phyloP scores from a whole-genome alignment of 2,888 invertebrate species.

The Acrobasis suavella region DNA sequence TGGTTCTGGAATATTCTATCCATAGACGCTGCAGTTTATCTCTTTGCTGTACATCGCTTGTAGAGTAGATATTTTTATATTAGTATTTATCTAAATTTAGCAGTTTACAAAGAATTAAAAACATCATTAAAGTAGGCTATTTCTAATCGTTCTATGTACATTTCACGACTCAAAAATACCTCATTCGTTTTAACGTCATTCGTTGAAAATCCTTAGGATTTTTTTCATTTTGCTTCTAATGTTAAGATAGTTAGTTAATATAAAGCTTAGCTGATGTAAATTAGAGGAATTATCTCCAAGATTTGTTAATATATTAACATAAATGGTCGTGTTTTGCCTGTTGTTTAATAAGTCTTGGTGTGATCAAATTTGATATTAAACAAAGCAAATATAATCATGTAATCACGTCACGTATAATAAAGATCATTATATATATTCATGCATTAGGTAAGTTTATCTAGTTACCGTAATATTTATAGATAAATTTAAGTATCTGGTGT shows the following conservation, averaged over 20 bases:
- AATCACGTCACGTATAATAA: constrained; percentile 4
- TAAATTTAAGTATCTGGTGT: constrained; percentile 1
- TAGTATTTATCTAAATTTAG: constrained; percentile 6
- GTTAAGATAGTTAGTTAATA: neutral
- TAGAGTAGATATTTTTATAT: constrained; percentile 20
- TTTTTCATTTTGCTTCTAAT: constrained; percentile 10
- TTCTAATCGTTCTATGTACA: neutral
- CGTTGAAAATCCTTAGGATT: constrained; percentile 22
- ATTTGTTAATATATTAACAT: constrained; percentile 16
- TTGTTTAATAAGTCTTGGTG: constrained; percentile 21
- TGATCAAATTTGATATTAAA: constrained; percentile 16
- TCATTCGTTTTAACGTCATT: constrained; percentile 26
- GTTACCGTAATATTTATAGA: neutral
- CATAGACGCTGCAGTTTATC: neutral
- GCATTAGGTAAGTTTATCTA: constrained; percentile 25
- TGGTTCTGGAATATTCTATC: neutral
- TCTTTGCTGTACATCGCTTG: constrained; percentile 17
- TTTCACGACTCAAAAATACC: constrained; percentile 25
- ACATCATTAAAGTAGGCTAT: neutral
- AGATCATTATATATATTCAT: constrained; percentile 45
- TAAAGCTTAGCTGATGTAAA: constrained; percentile 25
- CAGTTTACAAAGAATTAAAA: neutral
- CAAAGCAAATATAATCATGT: constrained; percentile 18
- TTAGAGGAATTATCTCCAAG: constrained; percentile 7
- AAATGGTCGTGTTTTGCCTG: constrained; percentile 9